Evolutionary conservation across 1,140 invertebrate species (phyloP), one percentile per base, ranked within the genome.

Genomic region (Steinernema feltiae): DNA sequence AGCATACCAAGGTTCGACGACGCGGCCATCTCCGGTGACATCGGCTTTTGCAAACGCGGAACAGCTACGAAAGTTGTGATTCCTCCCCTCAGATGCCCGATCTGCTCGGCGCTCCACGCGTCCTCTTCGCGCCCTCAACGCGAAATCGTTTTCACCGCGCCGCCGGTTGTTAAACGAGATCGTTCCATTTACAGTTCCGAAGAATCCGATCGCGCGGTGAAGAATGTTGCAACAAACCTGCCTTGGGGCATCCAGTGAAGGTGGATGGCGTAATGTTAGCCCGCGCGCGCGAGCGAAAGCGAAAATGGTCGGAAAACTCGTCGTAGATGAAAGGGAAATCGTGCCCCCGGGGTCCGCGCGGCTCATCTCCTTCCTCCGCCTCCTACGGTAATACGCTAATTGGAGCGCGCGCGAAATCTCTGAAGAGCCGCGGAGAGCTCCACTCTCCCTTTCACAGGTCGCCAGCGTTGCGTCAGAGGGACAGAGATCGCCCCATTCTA

Each of bases 311-410:
- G 7, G 41, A n/a, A 46, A 46, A 46, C 41, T 46, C 41, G 41
- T 46, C 41, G 41, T n/a, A 46, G 41, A n/a, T n/a, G n/a, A n/a
- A n/a, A 41, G 18, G 53, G 53, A 63, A 63, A 15, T 17, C 53
- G 53, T 3, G 15, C 3, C 53, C 53, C 12, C 53, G 15, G 53
- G 53, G 53, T 7, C 24, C 53, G n/a, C n/a, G n/a, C n/a, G n/a
- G n/a, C n/a, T n/a, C n/a, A n/a, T n/a, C 24, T 63, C 53, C 15
- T 63, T 21, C 12, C 7, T 21, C 7, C 53, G 24, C 53, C 53
- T 63, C 24, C 53, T 63, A 63, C 53, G 53, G 53, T 63, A 63
- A 63, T 12, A 63, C 53, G 53, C 53, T 63, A 63, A 63, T 63
- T 63, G 53, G 53, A 63, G 15, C 15, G 15, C 15, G 53, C 53